Base-by-base conservation (phyloP, 2,888 invertebrate genomes). In the Polymixis lichenea region DNA sequence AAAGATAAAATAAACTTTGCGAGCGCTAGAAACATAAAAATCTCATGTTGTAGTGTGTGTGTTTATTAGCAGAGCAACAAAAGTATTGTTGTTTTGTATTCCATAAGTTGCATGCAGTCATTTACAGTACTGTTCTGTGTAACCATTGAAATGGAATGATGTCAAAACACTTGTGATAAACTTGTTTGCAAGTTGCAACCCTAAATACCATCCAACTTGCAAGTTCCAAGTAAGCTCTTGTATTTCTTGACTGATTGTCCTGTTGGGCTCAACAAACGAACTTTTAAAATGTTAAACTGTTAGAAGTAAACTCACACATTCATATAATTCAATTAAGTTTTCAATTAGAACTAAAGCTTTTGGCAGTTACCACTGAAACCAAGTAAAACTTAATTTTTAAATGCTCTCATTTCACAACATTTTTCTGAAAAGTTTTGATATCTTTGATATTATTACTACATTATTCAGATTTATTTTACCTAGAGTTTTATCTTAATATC, bases 101-200 rank as follows among this genome's bases (percentile, higher is more conserved):
- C 61, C 55, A 58, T 76, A 76, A 80, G 72, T 82, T 85, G 43
- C 51, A 60, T 66, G 55, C 28, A 61, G 71, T 60, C 71, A 73
- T 65, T 65, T 61, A 77, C 13, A 58, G 67, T 25, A 43, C 22
- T 74, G 55, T 55, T 60, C 19, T 62, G 69, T 9, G 66, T 53
- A 68, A 73, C 58, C 28, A 72, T 65, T 83, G 61, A 62, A 70
- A 61, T 69, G 53, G 56, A 77, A 84, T 77, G 62, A 83, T 80
- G 84, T 84, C 83, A 83, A 84, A 84, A 83, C 74, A 78, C 74
- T 78, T 61, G 65, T 53, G 61, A 1, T 71, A 82, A 61, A 83
- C 80, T 84, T 73, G 73, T 84, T 75, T 75, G 71, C 64, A 77
- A 85, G 67, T 67, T 56, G 67, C 56, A 67, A 67, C n/a, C 75